These are phyloP conservation scores for silkworm (Bombyx mori) DNA, from an alignment of 1,140 invertebrate species.

Conservation along the genomic window ASM3026992v2 NC_085119.1:11811001-11811500, in stretches of 20 bases:
- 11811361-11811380: conserved; percentile 50
- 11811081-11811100: conserved; percentile 61
- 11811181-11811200: no score
- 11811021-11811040: conserved; percentile 68
- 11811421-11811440: conserved; percentile 62
- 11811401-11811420: conserved; percentile 66
- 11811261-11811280: background rate
- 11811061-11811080: conserved; percentile 64
- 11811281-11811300: background rate
- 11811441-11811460: conserved; percentile 58
- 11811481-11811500: conserved; percentile 18
- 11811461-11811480: conserved; percentile 46
- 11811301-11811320: conserved; percentile 20
- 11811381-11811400: conserved; percentile 49
- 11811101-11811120: conserved; percentile 62
- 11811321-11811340: conserved; percentile 17
- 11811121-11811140: conserved; percentile 27
- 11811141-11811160: conserved; percentile 28
- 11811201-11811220: no score
- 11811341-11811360: conserved; percentile 27
- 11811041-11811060: conserved; percentile 64
- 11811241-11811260: no score
- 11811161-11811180: conserved; percentile 15
- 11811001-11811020: conserved; percentile 65
- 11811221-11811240: no score